Percentiles rank a stretch among this genome's conserved stretches.
Evolutionary conservation across 2,797 vertebrate genomes (phyloP).

Genomic region (Enteromius mattozi): DNA sequence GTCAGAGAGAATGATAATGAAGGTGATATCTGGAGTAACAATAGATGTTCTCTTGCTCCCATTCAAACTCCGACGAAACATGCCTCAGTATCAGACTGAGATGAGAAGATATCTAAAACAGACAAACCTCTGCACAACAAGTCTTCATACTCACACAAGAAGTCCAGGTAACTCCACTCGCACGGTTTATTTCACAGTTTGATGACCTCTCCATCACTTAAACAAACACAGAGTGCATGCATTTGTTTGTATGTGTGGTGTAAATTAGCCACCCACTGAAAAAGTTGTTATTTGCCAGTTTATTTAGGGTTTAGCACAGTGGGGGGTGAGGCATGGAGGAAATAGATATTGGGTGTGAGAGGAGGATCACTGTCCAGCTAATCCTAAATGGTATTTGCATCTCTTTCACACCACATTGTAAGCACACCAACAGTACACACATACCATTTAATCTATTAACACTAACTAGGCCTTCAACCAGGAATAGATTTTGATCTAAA

Average conservation of each 20-base stretch:
- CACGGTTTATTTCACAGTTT: slow-evolving; percentile 4
- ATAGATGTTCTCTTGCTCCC: background rate
- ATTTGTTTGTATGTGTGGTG: slow-evolving; percentile 26
- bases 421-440: slow-evolving; percentile 35
- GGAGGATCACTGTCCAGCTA: slow-evolving; percentile 63
- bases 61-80: background rate
- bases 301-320: slow-evolving; percentile 27
- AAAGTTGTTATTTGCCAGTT: slow-evolving; percentile 35
- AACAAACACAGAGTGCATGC: slow-evolving; percentile 33
- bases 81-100: slow-evolving; percentile 9
- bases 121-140: background rate
- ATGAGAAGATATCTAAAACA: slow-evolving; percentile 6
- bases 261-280: slow-evolving; percentile 18
- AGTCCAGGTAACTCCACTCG: background rate
- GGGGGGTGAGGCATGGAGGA: background rate
- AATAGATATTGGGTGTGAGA: slow-evolving; percentile 33
- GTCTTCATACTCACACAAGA: background rate
- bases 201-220: slow-evolving; percentile 39
- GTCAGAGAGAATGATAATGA: background rate
- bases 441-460: slow-evolving; percentile 7
- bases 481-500: background rate
- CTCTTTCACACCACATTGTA: slow-evolving; percentile 68
- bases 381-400: slow-evolving; percentile 63
- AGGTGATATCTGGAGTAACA: slow-evolving; percentile 25
- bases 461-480: background rate